phyloP scores from a whole-genome alignment of 2,888 invertebrate species.

The Rhagophthalmus giganteus region DNA sequence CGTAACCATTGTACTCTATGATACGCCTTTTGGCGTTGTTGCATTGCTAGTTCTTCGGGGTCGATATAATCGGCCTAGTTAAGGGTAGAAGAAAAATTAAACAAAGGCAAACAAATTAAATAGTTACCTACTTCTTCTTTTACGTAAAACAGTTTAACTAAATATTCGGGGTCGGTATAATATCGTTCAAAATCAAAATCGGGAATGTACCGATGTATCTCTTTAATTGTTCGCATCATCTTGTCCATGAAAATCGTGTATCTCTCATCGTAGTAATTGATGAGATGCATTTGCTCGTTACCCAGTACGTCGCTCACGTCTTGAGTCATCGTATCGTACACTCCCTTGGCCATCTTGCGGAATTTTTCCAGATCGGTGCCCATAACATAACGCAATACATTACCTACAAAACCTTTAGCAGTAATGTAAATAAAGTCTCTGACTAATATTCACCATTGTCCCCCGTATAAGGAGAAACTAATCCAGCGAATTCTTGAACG shows the following conservation, averaged over 20 bases:
- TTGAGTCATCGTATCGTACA: slow-evolving; percentile 53
- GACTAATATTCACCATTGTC: slow-evolving; percentile 45
- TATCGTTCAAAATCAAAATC: slow-evolving; percentile 51
- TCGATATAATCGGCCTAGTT: slow-evolving; percentile 2
- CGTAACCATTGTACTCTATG: slow-evolving; percentile 52
- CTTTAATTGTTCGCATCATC: slow-evolving; percentile 49
- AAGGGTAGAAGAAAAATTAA: not conserved
- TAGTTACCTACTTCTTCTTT: too few species aligned
- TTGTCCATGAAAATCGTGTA: slow-evolving; percentile 42
- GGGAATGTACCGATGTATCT: slow-evolving; percentile 46
- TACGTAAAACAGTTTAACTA: slow-evolving; percentile 41
- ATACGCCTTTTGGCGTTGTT: slow-evolving; percentile 49
- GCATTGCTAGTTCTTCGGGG: slow-evolving; percentile 43
- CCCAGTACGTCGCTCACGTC: slow-evolving; percentile 52
- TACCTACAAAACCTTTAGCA: slow-evolving; percentile 39
- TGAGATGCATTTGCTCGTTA: slow-evolving; percentile 51
- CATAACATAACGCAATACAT: slow-evolving; percentile 43
- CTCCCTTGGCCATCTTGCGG: slow-evolving; percentile 46
- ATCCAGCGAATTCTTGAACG: slow-evolving; percentile 49
- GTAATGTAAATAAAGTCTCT: too few species aligned
- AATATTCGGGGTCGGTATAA: slow-evolving; percentile 42
- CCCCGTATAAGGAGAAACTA: slow-evolving; percentile 48
- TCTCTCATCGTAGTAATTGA: slow-evolving; percentile 45
- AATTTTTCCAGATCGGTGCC: slow-evolving; percentile 48
- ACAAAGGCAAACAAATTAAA: too few species aligned